phyloP scores from a whole-genome alignment of 2,797 vertebrate genomes.

The Lepus townsendii region DNA sequence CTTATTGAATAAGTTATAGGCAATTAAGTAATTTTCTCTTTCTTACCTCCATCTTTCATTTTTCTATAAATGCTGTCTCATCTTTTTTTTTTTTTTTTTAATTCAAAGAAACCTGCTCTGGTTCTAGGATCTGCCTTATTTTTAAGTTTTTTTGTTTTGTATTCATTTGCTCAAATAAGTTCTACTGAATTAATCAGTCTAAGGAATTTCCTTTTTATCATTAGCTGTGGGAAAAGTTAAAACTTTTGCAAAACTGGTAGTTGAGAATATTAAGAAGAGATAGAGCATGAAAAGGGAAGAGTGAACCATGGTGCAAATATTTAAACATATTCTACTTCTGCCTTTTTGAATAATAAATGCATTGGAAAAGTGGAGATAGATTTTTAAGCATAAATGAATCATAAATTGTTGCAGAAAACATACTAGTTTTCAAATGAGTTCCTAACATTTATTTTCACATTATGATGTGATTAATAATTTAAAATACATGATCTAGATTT shows the following conservation, averaged over 20 bases:
- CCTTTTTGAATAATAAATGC: slow-evolving; percentile 41
- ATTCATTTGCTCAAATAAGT: no score
- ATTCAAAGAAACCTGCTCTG: no score
- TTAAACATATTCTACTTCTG: not conserved
- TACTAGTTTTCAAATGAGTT: slow-evolving; percentile 50
- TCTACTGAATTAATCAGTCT: no score
- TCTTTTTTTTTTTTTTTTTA: no score
- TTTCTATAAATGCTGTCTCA: no score
- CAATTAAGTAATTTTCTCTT: no score
- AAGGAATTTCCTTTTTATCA: not conserved
- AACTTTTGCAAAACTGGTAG: not conserved
- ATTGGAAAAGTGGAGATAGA: not conserved
- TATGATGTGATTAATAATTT: not conserved
- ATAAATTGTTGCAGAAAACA: slow-evolving; percentile 27
- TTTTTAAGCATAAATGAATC: slow-evolving; percentile 35
- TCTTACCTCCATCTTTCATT: no score
- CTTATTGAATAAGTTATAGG: no score
- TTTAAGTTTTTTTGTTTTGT: no score
- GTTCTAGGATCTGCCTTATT: no score
- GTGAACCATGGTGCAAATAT: not conserved
- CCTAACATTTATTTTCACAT: slow-evolving; percentile 45
- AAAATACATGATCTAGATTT: not conserved
- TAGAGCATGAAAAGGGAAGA: not conserved
- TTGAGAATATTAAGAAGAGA: not conserved
- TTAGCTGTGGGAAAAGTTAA: not conserved